These are phyloP conservation scores for Delia radicum DNA, from an alignment of 1,140 invertebrate genomes.

Conservation along the genomic window DNA sequence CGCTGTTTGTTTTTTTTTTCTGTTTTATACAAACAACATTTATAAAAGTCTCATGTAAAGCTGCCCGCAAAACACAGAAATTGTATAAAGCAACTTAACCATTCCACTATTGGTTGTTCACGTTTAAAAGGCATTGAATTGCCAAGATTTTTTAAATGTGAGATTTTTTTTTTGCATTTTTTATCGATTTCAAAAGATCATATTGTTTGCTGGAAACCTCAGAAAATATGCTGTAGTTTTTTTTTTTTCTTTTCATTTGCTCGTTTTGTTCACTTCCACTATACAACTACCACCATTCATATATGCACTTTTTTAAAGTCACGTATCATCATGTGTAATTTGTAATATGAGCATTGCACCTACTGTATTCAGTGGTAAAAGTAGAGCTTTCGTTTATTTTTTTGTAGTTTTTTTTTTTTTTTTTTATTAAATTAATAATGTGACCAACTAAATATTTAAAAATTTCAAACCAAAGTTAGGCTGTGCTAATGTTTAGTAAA, in stretches of 20 bases:
- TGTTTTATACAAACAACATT: not conserved
- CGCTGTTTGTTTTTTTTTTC: not conserved
- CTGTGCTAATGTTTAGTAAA: no score
- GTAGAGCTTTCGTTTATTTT: no score
- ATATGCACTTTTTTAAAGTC: not conserved
- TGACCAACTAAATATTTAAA: no score
- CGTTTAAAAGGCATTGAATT: not conserved
- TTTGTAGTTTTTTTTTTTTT: no score
- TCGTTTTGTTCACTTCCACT: no score
- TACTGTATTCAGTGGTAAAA: no score
- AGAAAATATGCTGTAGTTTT: not conserved
- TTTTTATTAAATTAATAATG: no score
- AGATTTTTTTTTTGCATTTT: not conserved
- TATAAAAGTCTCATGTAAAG: constrained; percentile 18
- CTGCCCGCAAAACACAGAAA: not conserved
- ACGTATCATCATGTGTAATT: constrained; percentile 11
- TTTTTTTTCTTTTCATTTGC: not conserved
- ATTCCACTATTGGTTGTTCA: not conserved
- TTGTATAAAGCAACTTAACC: no score
- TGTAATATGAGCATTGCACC: constrained; percentile 13
- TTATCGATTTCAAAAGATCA: not conserved
- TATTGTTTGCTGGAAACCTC: not conserved
- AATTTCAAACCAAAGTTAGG: no score
- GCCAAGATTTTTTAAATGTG: not conserved
- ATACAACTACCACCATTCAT: no score